These are phyloP conservation scores for Ophion costatus DNA, from an alignment of 2,888 invertebrate species.

Conservation along the genomic window DNA sequence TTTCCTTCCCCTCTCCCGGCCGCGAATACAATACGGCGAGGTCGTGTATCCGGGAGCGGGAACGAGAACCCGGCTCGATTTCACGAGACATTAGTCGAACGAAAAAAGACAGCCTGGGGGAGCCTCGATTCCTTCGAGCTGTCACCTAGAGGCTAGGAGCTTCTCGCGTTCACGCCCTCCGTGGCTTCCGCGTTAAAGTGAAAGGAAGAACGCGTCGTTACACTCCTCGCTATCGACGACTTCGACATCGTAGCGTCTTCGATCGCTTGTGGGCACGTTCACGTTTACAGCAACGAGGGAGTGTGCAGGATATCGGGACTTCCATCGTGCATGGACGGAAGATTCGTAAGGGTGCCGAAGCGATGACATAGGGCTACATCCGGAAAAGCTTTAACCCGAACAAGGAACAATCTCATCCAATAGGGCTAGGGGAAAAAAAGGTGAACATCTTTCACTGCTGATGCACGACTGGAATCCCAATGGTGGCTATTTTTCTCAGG, in stretches of 20 bases:
- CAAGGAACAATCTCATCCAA: constrained; percentile 22
- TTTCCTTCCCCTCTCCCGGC: constrained; percentile 10
- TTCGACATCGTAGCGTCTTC: constrained; percentile 41
- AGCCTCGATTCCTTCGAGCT: constrained; percentile 65
- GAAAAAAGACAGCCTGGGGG: constrained; percentile 41
- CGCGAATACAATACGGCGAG: background rate
- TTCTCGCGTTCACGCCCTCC: constrained; percentile 51
- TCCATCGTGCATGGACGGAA: constrained; percentile 13
- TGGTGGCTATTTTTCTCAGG: background rate
- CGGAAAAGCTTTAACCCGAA: constrained; percentile 39
- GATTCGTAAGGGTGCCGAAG: constrained; percentile 26
- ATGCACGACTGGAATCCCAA: background rate
- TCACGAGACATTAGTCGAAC: constrained; percentile 66
- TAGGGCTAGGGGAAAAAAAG: background rate
- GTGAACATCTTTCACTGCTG: no score
- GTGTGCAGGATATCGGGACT: background rate
- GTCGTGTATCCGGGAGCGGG: constrained; percentile 18
- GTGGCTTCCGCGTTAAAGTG: constrained; percentile 64
- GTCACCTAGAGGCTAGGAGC: constrained; percentile 58
- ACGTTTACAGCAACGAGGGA: background rate
- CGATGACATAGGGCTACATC: constrained; percentile 54
- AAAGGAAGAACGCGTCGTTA: constrained; percentile 67
- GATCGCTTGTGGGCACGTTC: background rate
- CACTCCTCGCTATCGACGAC: constrained; percentile 55
- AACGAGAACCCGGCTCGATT: constrained; percentile 61